phyloP scores from a whole-genome alignment of 2,888 invertebrate genomes.

The Pantelozetes paolii region DNA sequence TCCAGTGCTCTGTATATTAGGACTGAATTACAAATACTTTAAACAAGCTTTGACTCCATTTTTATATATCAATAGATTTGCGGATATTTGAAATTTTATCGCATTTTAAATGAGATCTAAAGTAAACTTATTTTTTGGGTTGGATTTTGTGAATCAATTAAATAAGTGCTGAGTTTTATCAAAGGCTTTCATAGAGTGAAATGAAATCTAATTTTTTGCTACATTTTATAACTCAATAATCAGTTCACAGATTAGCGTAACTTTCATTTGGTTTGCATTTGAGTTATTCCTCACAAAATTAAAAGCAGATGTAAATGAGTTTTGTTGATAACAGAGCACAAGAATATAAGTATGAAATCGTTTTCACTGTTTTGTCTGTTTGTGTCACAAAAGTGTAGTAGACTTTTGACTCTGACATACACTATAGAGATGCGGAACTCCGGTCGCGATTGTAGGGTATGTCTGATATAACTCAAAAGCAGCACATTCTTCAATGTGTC shows the following conservation, averaged over 20 bases:
- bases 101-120: slow-evolving; percentile 13
- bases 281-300: slow-evolving; percentile 7
- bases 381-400: neutral
- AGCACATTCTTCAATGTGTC: slow-evolving; percentile 2
- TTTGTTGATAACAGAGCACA: neutral
- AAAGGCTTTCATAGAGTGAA: neutral
- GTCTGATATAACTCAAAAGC: slow-evolving; percentile 8
- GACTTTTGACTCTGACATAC: neutral
- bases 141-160: neutral
- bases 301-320: slow-evolving; percentile 33
- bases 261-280: slow-evolving; percentile 18
- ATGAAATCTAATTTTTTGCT: neutral
- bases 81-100: slow-evolving; percentile 25
- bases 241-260: neutral
- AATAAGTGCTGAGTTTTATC: too few relatives aligned
- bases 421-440: slow-evolving; percentile 15
- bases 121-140: neutral
- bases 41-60: slow-evolving; percentile 13
- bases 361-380: slow-evolving; percentile 8
- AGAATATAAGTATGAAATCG: slow-evolving; percentile 26
- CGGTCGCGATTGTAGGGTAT: slow-evolving; percentile 4
- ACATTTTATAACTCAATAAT: neutral
- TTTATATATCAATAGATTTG: too few relatives aligned
- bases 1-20: neutral
- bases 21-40: slow-evolving; percentile 12